phyloP scores from a whole-genome alignment of 2,888 invertebrate species.

The Ophioninae sp. region DNA sequence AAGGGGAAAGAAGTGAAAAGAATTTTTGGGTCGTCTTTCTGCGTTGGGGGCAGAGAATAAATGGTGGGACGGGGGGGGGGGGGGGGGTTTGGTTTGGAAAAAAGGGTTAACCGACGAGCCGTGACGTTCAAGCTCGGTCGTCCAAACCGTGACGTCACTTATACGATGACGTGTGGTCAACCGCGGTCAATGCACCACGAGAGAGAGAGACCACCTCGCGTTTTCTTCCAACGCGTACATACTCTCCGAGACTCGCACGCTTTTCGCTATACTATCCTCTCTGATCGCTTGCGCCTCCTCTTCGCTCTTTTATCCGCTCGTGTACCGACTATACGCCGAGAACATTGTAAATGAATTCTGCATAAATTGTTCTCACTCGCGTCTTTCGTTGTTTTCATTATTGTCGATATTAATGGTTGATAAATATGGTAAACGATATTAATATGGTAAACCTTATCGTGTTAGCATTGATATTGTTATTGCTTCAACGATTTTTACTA shows the following conservation, averaged over 20 bases:
- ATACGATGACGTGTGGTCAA: conserved; percentile 81
- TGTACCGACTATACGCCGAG: neutral
- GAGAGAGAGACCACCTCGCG: conserved; percentile 44
- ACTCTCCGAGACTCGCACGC: conserved; percentile 14
- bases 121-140: conserved; percentile 70
- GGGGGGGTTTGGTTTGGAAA: too few relatives aligned
- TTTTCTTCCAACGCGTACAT: conserved; percentile 75
- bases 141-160: conserved; percentile 78
- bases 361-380: too few relatives aligned
- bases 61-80: conserved; percentile 27
- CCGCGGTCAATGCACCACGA: conserved; percentile 80
- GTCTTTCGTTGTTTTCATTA: too few relatives aligned
- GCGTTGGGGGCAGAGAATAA: conserved; percentile 21
- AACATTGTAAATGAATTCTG: too few relatives aligned
- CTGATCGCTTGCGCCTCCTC: neutral
- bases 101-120: conserved; percentile 63
- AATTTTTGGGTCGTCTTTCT: conserved; percentile 55
- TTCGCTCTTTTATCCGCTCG: neutral
- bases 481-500: too few relatives aligned
- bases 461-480: too few relatives aligned
- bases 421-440: too few relatives aligned
- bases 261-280: conserved; percentile 26
- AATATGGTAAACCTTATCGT: too few relatives aligned
- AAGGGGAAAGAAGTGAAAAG: conserved; percentile 30
- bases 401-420: too few relatives aligned